These are phyloP conservation scores for Mantis religiosa DNA, from an alignment of 2,888 invertebrate genomes.

Conservation along the genomic window DNA sequence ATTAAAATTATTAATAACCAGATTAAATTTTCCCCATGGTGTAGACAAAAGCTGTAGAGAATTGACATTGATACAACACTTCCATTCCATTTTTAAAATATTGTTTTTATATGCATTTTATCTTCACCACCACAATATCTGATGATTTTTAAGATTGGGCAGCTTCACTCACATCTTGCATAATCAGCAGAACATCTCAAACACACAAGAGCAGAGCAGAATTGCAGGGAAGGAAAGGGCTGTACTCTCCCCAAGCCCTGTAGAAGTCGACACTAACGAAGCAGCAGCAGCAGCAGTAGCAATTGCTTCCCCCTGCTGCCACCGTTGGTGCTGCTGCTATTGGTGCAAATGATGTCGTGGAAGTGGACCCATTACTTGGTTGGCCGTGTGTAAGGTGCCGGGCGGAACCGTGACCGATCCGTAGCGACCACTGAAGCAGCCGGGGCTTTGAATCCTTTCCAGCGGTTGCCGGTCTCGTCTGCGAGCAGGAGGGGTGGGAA, in stretches of 20 bases:
- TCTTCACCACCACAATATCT: constrained; percentile 4
- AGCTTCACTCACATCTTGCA: constrained; percentile 21
- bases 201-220: constrained; percentile 18
- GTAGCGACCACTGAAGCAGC: constrained; percentile 46
- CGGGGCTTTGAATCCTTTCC: constrained; percentile 55
- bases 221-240: constrained; percentile 1
- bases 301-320: neutral
- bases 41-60: constrained; percentile 1
- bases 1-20: neutral
- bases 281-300: neutral
- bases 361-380: constrained; percentile 47
- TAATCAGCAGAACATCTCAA: constrained; percentile 3
- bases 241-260: neutral
- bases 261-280: neutral
- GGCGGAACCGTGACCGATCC: constrained; percentile 53
- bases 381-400: constrained; percentile 55
- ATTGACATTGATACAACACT: constrained; percentile 23
- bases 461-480: constrained; percentile 54
- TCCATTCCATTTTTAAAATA: constrained; percentile 14
- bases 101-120: neutral
- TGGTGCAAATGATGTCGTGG: constrained; percentile 38
- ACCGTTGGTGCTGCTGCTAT: constrained; percentile 7
- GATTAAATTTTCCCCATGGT: neutral
- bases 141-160: constrained; percentile 3
- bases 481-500: constrained; percentile 40